Percentiles rank a stretch among this genome's conserved stretches.
Evolutionary conservation across 2,797 vertebrate species (phyloP).

Genomic region (Thaleichthys pacificus): DNA sequence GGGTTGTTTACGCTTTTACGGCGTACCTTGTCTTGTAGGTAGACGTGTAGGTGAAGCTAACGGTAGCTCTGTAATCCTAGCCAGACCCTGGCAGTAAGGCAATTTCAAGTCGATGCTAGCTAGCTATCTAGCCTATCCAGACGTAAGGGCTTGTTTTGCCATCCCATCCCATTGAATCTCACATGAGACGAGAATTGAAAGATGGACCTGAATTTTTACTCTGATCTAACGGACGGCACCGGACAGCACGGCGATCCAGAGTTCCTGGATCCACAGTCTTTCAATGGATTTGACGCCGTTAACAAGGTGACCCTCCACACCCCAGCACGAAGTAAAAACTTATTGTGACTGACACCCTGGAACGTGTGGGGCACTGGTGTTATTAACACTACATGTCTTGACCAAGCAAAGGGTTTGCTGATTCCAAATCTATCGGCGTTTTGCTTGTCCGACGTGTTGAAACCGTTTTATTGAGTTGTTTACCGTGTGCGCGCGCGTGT

Average conservation of each 20-base stretch:
- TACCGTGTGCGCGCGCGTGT: neutral
- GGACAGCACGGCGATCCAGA: conserved; percentile 72
- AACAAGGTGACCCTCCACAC: conserved; percentile 68
- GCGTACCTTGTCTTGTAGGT: too few species aligned
- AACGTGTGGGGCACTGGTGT: neutral
- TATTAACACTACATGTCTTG: neutral
- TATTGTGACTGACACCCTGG: neutral
- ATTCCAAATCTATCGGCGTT: neutral
- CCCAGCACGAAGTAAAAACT: neutral
- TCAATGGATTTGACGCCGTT: conserved; percentile 78
- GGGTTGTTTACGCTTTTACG: too few species aligned
- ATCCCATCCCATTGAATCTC: conserved; percentile 12
- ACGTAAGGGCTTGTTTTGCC: neutral
- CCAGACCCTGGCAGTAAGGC: neutral
- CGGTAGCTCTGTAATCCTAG: neutral
- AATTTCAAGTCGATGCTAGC: neutral
- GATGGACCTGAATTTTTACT: conserved; percentile 84
- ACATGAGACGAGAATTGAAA: conserved; percentile 44
- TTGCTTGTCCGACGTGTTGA: neutral
- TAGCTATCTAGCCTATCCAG: neutral
- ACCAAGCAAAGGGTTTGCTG: neutral
- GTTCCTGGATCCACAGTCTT: conserved; percentile 76
- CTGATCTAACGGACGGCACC: conserved; percentile 76
- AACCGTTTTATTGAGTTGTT: neutral
- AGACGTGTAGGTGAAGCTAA: neutral